Percentiles rank a stretch among this genome's conserved stretches.
phyloP scores from a whole-genome alignment of 1,140 invertebrate species.

The Orchestia grillus region DNA sequence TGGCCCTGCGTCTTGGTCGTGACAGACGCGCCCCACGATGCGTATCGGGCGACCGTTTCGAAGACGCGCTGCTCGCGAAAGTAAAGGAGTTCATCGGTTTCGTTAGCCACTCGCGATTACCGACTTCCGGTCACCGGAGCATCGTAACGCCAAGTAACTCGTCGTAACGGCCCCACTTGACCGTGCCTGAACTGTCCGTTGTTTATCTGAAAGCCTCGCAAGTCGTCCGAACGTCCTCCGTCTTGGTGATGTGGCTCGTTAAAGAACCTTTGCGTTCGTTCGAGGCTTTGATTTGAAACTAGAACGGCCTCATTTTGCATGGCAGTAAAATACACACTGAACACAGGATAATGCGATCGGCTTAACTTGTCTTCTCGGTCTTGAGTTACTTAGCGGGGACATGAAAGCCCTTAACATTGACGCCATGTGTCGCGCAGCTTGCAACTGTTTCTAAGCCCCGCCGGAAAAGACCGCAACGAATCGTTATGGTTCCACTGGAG shows the following conservation, averaged over 20 bases:
- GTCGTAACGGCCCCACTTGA: background rate
- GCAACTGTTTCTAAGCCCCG: background rate
- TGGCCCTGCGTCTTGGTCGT: background rate
- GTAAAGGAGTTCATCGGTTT: constrained; percentile 7
- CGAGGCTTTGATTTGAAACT: background rate
- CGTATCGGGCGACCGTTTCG: background rate
- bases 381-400: background rate
- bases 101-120: background rate
- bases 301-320: background rate
- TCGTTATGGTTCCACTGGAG: background rate
- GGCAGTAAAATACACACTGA: background rate
- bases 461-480: background rate
- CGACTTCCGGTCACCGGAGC: background rate
- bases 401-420: background rate
- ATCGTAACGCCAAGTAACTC: background rate
- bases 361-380: background rate
- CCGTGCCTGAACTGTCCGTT: background rate
- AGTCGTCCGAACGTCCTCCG: background rate
- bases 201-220: background rate
- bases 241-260: background rate
- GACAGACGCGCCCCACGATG: background rate
- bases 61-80: background rate
- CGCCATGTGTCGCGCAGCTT: background rate
- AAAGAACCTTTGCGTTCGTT: background rate
- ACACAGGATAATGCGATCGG: background rate